A percentile compares a stretch with the other conserved stretches of the same genome.
phyloP scores from a whole-genome alignment of 2,113 vertebrate genomes.

The Pelmatolapia mariae region DNA sequence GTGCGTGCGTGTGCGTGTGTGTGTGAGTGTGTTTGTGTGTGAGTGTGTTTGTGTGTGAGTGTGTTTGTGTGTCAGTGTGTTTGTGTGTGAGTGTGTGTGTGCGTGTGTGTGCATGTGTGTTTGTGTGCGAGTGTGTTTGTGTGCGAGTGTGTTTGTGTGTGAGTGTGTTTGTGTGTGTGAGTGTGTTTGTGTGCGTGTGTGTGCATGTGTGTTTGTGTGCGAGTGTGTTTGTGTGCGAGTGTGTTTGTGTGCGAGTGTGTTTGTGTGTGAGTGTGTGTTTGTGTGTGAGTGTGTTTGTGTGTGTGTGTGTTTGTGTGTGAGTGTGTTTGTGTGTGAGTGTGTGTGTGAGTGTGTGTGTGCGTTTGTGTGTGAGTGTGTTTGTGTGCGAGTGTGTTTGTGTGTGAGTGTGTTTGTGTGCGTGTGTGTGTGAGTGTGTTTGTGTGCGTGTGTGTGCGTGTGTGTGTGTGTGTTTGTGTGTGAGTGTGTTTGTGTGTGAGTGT shows the following conservation, averaged over 20 bases:
- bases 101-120: too few relatives aligned
- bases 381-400: too few relatives aligned
- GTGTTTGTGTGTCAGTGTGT: too few relatives aligned
- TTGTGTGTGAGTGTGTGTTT: rapidly evolving
- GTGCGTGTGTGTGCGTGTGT: too few relatives aligned
- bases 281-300: too few relatives aligned
- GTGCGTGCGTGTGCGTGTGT: too few relatives aligned
- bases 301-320: rapidly evolving
- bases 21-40: too few relatives aligned
- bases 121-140: too few relatives aligned
- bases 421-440: rapidly evolving
- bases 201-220: too few relatives aligned
- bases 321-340: background rate
- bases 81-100: rapidly evolving
- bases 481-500: too few relatives aligned
- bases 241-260: rapidly evolving
- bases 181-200: rapidly evolving
- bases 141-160: rapidly evolving
- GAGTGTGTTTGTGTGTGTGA: rapidly evolving
- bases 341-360: rapidly evolving
- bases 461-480: rapidly evolving
- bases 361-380: rapidly evolving
- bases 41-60: rapidly evolving
- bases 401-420: rapidly evolving
- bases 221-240: rapidly evolving